phyloP scores from a whole-genome alignment of 2,113 vertebrate species.

The Cyphomyrus plagiostoma region DNA sequence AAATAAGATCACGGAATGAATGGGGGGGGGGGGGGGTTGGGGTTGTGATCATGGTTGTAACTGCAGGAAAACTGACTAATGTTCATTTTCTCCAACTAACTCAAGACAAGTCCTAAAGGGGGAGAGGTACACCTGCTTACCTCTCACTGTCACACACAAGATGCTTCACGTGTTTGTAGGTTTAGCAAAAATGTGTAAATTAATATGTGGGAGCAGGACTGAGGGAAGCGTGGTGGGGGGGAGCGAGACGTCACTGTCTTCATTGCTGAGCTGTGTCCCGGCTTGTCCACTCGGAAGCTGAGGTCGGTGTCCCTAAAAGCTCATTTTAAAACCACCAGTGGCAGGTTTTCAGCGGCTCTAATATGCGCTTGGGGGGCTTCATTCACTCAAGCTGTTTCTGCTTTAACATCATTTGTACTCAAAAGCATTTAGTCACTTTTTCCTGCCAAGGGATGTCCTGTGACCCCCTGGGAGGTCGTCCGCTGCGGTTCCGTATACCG shows the following conservation, averaged over 20 bases:
- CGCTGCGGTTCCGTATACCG: background rate
- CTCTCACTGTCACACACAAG: slow-evolving; percentile 18
- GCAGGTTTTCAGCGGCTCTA: background rate
- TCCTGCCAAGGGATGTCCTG: background rate
- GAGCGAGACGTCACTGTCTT: background rate
- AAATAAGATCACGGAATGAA: background rate
- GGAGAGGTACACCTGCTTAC: background rate
- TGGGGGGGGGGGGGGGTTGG: no score
- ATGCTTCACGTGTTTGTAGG: slow-evolving; percentile 13
- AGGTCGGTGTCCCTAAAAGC: background rate
- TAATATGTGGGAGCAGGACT: slow-evolving; percentile 4
- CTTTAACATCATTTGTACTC: background rate
- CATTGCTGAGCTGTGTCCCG: background rate
- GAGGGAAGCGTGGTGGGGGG: background rate
- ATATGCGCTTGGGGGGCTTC: background rate
- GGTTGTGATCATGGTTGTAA: background rate
- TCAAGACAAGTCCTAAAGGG: background rate
- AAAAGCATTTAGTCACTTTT: background rate
- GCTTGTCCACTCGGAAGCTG: background rate
- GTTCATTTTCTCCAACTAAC: slow-evolving; percentile 31
- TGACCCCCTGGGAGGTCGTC: background rate
- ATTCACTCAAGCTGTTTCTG: background rate
- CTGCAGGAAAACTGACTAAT: slow-evolving; percentile 16
- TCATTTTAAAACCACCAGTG: background rate
- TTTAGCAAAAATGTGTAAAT: slow-evolving; percentile 12